Evolutionary conservation across 2,797 vertebrate genomes (phyloP).

Genomic region (Melanotaenia trifasciata): DNA sequence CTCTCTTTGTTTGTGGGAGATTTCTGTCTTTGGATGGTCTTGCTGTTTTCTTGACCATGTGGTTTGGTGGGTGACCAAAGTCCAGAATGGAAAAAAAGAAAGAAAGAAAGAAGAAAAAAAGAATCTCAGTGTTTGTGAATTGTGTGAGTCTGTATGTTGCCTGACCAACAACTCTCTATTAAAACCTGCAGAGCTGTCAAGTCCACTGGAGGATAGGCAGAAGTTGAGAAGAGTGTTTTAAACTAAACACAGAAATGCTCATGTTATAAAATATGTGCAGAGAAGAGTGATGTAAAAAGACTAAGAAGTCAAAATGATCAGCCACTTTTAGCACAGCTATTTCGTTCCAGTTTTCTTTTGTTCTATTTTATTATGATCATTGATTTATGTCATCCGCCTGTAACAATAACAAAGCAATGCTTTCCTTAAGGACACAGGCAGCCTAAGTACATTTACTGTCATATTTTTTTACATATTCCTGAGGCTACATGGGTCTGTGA

Average conservation of each 20-base stretch:
- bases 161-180: conserved; percentile 35
- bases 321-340: conserved; percentile 32
- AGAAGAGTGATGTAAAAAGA: conserved; percentile 23
- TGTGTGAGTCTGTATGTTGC: conserved; percentile 40
- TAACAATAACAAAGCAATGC: neutral
- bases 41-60: conserved; percentile 75
- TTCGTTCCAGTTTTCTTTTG: conserved; percentile 10
- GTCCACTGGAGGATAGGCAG: conserved; percentile 69
- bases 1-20: conserved; percentile 62
- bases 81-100: conserved; percentile 46
- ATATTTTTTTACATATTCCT: neutral
- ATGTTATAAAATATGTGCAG: conserved; percentile 55
- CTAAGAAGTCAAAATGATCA: conserved; percentile 29
- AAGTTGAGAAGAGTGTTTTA: conserved; percentile 41
- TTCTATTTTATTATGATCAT: neutral
- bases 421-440: neutral
- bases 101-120: conserved; percentile 44
- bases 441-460: neutral
- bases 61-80: conserved; percentile 67
- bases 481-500: neutral
- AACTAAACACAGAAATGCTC: conserved; percentile 54
- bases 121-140: conserved; percentile 64
- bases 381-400: neutral
- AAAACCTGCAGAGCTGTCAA: conserved; percentile 60
- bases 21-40: conserved; percentile 65